phyloP scores from a whole-genome alignment of 2,113 vertebrate genomes.

The Microtus montanus region DNA sequence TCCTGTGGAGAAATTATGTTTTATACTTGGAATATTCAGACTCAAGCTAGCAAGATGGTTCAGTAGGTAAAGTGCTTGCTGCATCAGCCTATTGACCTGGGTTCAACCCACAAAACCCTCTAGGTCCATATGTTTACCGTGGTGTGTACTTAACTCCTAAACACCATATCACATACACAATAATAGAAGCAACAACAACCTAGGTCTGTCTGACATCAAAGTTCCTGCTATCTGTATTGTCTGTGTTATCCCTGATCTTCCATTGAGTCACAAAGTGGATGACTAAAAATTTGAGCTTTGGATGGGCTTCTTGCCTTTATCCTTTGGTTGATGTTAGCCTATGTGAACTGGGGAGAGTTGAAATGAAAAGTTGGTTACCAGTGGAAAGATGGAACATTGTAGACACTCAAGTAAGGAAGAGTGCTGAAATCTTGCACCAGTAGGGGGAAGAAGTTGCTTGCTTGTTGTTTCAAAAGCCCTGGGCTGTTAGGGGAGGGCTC shows the following conservation, averaged over 20 bases:
- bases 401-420: not conserved
- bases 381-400: not conserved
- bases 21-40: not conserved
- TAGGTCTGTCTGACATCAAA: not conserved
- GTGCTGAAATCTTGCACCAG: not conserved
- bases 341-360: not conserved
- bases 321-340: constrained; percentile 8
- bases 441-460: not conserved
- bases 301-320: constrained; percentile 29
- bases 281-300: constrained; percentile 9
- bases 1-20: not conserved
- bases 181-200: not conserved
- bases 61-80: not conserved
- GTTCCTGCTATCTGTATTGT: not conserved
- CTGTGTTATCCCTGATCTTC: not conserved
- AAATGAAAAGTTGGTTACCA: not conserved
- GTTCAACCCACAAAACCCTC: not conserved
- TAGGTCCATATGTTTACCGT: not conserved
- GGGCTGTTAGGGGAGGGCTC: not conserved
- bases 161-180: not conserved
- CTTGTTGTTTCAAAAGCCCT: constrained; percentile 47
- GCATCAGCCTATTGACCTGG: not conserved
- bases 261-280: not conserved
- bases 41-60: not conserved
- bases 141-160: not conserved